Percentiles rank a stretch among this genome's conserved stretches.
phyloP scores from a whole-genome alignment of 2,797 vertebrate species.

The Eptatretus atami region DNA sequence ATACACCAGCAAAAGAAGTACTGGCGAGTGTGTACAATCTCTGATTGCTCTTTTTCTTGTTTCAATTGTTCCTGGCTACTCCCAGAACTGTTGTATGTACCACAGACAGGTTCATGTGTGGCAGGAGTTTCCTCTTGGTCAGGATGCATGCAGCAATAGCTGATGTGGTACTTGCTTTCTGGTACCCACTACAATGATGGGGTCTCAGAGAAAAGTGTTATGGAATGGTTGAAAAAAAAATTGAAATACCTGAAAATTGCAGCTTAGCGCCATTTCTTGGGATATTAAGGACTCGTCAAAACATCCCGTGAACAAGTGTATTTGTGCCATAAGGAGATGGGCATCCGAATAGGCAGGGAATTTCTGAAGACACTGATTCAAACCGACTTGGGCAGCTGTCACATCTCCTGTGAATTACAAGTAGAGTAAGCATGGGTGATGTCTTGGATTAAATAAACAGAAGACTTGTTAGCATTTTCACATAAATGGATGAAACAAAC shows the following conservation, averaged over 20 bases:
- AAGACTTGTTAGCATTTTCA: no score
- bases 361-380: conserved; percentile 43
- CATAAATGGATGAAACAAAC: no score
- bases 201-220: not conserved
- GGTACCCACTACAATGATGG: not conserved
- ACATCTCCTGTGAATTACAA: conserved; percentile 24
- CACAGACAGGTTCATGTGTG: no score
- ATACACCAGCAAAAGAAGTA: no score
- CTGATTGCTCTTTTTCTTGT: no score
- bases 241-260: conserved; percentile 54
- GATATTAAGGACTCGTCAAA: conserved; percentile 44
- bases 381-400: conserved; percentile 37
- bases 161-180: not conserved
- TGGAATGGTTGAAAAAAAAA: not conserved
- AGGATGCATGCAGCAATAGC: no score
- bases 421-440: no score
- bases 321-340: conserved; percentile 79
- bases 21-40: no score
- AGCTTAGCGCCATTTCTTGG: conserved; percentile 67
- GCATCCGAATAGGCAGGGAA: conserved; percentile 48
- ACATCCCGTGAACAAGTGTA: conserved; percentile 48
- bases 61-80: no score
- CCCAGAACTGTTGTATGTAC: no score
- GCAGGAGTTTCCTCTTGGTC: no score
- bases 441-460: no score